These are phyloP conservation scores for Oreochromis grahami DNA, from an alignment of 2,797 vertebrate species.

Conservation along the genomic window DNA sequence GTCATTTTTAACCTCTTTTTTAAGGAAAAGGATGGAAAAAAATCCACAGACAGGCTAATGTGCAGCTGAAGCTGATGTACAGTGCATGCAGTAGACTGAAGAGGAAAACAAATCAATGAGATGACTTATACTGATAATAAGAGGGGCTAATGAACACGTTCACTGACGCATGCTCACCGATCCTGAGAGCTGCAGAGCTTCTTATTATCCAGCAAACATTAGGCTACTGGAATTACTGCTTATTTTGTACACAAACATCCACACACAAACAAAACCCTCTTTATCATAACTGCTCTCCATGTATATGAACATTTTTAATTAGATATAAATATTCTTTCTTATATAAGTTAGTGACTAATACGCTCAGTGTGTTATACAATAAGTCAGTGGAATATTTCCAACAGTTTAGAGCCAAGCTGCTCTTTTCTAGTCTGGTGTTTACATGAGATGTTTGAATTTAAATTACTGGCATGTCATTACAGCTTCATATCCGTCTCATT, in stretches of 20 bases:
- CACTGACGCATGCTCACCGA: neutral
- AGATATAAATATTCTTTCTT: neutral
- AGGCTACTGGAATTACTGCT: neutral
- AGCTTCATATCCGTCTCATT: neutral
- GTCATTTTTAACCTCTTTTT: neutral
- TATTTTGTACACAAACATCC: neutral
- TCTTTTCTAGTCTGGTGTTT: neutral
- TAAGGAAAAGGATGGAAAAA: neutral
- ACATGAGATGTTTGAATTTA: neutral
- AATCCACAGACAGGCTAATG: neutral
- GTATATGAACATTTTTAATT: neutral
- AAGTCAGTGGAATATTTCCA: neutral
- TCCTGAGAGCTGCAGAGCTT: neutral
- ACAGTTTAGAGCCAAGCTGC: neutral
- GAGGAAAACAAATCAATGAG: constrained; percentile 20
- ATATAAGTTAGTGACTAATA: neutral
- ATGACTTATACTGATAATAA: constrained; percentile 9
- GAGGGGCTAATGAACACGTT: neutral
- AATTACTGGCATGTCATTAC: neutral
- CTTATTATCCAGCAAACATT: neutral
- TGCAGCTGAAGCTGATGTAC: neutral
- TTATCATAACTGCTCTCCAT: neutral
- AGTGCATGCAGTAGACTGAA: neutral
- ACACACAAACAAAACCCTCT: neutral
- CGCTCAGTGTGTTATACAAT: neutral